Evolutionary conservation across 1,140 invertebrate species (phyloP), one percentile per base, ranked within the genome.

Genomic region (Neodiprion pinetum): DNA sequence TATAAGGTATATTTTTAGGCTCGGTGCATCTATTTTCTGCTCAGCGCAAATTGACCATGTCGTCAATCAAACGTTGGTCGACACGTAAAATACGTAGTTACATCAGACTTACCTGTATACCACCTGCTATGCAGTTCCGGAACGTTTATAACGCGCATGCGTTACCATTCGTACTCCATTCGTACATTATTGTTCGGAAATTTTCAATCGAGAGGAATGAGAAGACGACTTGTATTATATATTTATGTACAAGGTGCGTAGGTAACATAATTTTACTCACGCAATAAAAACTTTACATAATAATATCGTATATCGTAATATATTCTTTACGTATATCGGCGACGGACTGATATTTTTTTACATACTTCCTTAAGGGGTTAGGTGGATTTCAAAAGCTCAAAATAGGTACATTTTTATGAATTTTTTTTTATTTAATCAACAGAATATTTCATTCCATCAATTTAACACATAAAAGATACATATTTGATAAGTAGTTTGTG

Each of bases 211-310:
- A 67, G 28, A 48, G 4, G 7, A 28, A 4, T 21, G 7, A 68
- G n/a, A 68, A 76, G 68, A 66, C 68, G 69, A 67, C 74, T 78
- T 68, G 78, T 80, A 74, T 78, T 76, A 78, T 17, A 17, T 17
- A 17, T 17, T 17, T 80, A 75, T 77, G 77, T 75, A 73, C 77
- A 80, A 75, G 73, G 14, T 79, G 76, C 67, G 65, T 80, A 71
- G 69, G 72, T 77, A 81, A 81, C 76, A 81, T 76, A 81, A 81
- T 78, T 79, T 81, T 81, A 80, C 74, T 81, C 75, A 80, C 78
- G 74, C 80, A 79, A 81, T 80, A 81, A 79, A 81, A 81, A 81
- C 72, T 81, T 81, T 81, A 81, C 78, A 81, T 79, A 76, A 76
- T 80, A 81, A 75, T 75, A 48, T 75, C 71, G 73, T 78, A 78